Evolutionary conservation across 30 jellyfish, hydroid and myxozoan genomes (phyloP).

Genomic region (Hydractinia echinata): DNA sequence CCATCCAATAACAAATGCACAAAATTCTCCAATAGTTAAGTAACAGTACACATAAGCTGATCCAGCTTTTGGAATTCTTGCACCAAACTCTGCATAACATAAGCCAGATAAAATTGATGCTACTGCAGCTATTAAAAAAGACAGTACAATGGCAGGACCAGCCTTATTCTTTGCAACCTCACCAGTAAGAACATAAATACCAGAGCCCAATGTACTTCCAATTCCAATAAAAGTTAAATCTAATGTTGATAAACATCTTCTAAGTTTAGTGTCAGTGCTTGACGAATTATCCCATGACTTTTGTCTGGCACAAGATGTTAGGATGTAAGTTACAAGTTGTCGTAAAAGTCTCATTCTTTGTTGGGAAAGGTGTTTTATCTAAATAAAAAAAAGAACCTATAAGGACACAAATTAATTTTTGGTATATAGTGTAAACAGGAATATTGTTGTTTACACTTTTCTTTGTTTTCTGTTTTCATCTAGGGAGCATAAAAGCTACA

Average conservation of each 20-base stretch:
- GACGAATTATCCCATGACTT: constrained; percentile 8
- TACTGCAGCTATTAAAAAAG: constrained; percentile 85
- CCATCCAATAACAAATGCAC: constrained; percentile 98
- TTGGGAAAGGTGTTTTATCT: background rate
- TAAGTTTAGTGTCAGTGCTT: constrained; percentile 20
- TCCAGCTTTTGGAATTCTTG: constrained; percentile 87
- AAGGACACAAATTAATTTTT: no score
- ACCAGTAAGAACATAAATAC: constrained; percentile 85
- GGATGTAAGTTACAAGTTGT: background rate
- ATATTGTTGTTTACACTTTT: no score
- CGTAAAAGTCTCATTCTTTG: background rate
- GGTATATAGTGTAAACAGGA: no score
- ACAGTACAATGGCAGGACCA: constrained; percentile 82
- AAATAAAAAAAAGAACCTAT: no score
- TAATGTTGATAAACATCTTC: constrained; percentile 50
- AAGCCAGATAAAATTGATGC: constrained; percentile 84
- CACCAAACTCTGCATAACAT: constrained; percentile 94
- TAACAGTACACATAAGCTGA: constrained; percentile 91
- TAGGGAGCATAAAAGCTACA: no score
- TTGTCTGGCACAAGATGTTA: constrained; percentile 18
- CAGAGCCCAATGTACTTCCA: constrained; percentile 74
- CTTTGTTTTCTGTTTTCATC: no score
- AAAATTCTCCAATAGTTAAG: constrained; percentile 83
- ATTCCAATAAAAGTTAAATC: constrained; percentile 84
- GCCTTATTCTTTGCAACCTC: constrained; percentile 65